Conservation (phyloP, 2,888 invertebrate genomes). For the Acanthacorydalis orientalis region DNA sequence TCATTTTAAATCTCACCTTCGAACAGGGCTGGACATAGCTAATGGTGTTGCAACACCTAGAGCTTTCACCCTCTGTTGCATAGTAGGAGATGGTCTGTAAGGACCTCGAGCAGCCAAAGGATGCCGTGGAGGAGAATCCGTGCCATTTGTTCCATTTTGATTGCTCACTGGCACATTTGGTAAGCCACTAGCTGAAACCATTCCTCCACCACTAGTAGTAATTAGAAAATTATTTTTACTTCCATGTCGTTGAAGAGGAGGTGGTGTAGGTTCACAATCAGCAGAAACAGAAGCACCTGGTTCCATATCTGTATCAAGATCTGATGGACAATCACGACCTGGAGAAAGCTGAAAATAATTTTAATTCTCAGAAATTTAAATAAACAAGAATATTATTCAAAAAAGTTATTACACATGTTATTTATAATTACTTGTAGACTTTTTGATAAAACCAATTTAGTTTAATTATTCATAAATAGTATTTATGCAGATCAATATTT, state of each 20-base stretch:
- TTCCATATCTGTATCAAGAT: constrained; percentile 61
- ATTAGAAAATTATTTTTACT: constrained; percentile 79
- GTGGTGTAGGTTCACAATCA: constrained; percentile 86
- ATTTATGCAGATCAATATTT: too few relatives aligned
- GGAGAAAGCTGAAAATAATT: constrained; percentile 49
- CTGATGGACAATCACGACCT: constrained; percentile 51
- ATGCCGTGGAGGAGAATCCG: constrained; percentile 17
- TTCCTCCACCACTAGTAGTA: constrained; percentile 39
- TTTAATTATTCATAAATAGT: too few relatives aligned
- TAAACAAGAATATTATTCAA: too few relatives aligned
- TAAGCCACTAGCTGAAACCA: constrained; percentile 37
- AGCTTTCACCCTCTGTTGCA: constrained; percentile 81
- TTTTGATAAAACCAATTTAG: too few relatives aligned
- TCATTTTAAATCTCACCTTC: constrained; percentile 43
- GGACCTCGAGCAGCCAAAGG: constrained; percentile 22
- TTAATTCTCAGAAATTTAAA: too few relatives aligned
- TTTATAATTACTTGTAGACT: too few relatives aligned
- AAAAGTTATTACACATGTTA: too few relatives aligned
- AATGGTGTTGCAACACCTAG: constrained; percentile 79
- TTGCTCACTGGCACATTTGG: constrained; percentile 28
- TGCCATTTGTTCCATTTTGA: constrained; percentile 25
- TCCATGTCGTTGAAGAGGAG: constrained; percentile 66
- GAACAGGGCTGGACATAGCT: constrained; percentile 71
- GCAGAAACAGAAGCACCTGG: constrained; percentile 82
- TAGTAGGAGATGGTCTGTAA: constrained; percentile 57